Evolutionary conservation across 1,140 invertebrate genomes (phyloP).

Genomic region (Rhagoletis zephyria): DNA sequence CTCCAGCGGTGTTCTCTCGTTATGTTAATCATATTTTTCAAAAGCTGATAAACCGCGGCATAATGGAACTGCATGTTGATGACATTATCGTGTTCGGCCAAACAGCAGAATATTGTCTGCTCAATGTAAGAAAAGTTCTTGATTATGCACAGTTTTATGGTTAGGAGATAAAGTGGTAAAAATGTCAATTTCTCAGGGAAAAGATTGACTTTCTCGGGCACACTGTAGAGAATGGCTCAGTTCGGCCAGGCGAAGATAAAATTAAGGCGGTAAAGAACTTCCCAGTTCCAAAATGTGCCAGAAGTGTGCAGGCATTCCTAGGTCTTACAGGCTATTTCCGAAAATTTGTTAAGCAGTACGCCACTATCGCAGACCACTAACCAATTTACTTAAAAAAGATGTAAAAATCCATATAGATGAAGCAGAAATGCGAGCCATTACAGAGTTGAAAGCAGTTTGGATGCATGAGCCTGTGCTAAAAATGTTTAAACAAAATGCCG

Average conservation of each 20-base stretch:
- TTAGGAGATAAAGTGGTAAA: constrained; percentile 6
- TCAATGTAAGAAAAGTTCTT: too few species aligned
- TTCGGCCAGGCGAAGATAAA: too few species aligned
- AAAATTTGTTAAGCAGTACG: too few species aligned
- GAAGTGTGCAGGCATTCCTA: too few species aligned
- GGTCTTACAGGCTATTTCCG: too few species aligned
- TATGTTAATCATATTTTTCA: not conserved
- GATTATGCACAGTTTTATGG: not conserved
- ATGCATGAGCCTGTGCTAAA: not conserved
- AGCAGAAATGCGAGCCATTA: not conserved
- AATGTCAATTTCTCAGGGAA: too few species aligned
- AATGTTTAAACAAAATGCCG: constrained; percentile 14
- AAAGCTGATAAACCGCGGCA: not conserved
- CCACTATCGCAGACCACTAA: too few species aligned
- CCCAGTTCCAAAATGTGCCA: too few species aligned
- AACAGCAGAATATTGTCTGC: too few species aligned
- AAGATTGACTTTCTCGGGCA: not conserved
- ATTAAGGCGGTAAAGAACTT: too few species aligned
- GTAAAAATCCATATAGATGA: constrained; percentile 7
- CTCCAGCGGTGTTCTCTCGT: not conserved
- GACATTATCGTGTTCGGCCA: not conserved
- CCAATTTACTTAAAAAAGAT: too few species aligned
- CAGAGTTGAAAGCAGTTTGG: not conserved
- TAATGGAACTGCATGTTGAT: constrained; percentile 22
- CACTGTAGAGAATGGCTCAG: constrained; percentile 55